These are phyloP conservation scores for Porites rus DNA, from an alignment of 92 coral and sea anemone species.

Conservation along the genomic window DNA sequence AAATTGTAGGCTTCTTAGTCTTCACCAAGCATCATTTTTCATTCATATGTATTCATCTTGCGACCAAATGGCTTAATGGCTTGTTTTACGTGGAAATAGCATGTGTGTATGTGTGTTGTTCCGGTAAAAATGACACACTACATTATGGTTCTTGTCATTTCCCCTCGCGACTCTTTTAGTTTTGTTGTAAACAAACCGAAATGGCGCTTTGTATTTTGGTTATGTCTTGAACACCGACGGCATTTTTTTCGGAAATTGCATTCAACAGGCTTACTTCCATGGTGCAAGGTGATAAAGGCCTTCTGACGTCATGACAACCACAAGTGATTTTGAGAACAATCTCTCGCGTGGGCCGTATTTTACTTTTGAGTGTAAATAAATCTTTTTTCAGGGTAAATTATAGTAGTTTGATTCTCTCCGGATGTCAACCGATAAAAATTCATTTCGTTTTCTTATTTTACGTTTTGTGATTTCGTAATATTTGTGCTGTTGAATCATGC, in stretches of 20 bases:
- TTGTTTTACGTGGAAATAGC: conserved; percentile 4
- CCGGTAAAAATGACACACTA: neutral
- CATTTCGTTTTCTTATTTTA: neutral
- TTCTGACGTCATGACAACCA: conserved; percentile 48
- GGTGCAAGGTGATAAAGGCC: conserved; percentile 34
- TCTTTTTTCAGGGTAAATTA: conserved; percentile 46
- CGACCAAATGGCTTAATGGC: neutral
- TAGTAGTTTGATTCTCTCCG: conserved; percentile 43
- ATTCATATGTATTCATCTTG: neutral
- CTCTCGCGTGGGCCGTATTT: conserved; percentile 39
- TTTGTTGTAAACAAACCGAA: conserved; percentile 10
- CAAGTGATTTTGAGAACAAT: conserved; percentile 33
- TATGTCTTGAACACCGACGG: neutral
- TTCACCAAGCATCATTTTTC: neutral
- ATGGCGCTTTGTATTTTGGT: neutral
- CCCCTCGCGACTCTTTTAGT: neutral
- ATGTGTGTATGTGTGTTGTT: neutral
- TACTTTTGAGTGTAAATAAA: conserved; percentile 47
- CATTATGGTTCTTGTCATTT: conserved; percentile 5
- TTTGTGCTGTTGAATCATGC: neutral
- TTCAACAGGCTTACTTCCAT: conserved; percentile 41
- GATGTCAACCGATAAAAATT: conserved; percentile 48
- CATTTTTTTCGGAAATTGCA: conserved; percentile 22
- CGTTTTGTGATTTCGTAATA: neutral
- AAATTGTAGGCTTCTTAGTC: conserved; percentile 13